Evolutionary conservation across 2,113 vertebrate species (phyloP), one percentile per base, ranked within the genome.

Genomic region (Myotis davidii): DNA sequence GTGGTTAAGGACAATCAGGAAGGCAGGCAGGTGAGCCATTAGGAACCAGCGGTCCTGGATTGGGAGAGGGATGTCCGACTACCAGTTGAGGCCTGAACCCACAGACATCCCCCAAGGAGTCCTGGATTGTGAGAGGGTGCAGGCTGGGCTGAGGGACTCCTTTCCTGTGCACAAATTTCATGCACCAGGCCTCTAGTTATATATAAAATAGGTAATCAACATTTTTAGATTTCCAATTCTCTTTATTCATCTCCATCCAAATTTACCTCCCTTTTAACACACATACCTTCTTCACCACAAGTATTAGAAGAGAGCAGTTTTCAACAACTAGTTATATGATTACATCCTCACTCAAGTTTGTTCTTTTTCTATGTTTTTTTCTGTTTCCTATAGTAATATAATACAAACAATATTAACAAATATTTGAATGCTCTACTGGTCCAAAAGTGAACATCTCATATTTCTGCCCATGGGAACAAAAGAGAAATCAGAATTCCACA

Each of bases 181-280:
- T 42, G 42, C 42, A 42, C 42, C 42, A 8, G 42, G 42, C 42
- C 42, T 42, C 42, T 42, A 45, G 45, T 61, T 61, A 61, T 11
- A 27, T 61, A 61, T 61, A 27, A 61, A 61, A 61, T 59, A 23
- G 56, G 9, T 4, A 61, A 25, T 61, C 23, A 61, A 27, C 3
- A 25, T 5, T 25, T 61, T 61, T 61, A 61, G 23, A 61, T 61
- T 61, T 77, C 12, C 18, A 84, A 37, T 86, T 37, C 23, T 32
- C 5, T 81, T 48, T 73, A 1, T 45, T 2, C 39, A 65, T 1
- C 3, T n/a, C 5, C 16, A 9, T 42, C 20, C 7, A 2, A 37
- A 59, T 16, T 61, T 9, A 54, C 32, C 3, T 25, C 3, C 2
- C 0, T 8, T 18, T 1, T 10, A 21, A 13, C 16, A 1, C 25